Evolutionary conservation across 2,113 vertebrate species (phyloP), one percentile per base, ranked within the genome.

Genomic region (Helogale parvula): DNA sequence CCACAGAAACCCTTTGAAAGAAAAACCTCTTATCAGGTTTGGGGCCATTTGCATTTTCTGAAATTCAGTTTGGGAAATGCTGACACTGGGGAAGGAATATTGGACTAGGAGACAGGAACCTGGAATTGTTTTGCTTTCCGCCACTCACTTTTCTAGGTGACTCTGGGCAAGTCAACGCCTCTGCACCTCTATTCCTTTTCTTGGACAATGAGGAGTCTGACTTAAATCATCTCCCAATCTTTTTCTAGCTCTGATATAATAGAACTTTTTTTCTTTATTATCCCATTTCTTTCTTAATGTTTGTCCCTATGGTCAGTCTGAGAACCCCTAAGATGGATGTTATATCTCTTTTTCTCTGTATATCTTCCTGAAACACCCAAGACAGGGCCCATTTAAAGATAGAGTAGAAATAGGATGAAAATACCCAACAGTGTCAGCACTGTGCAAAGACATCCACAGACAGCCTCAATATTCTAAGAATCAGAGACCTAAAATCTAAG

Each of bases 401-500:
- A 65, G 35, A 88, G 45, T 63, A n/a, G 33, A 10, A 21, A 54
- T 45, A 84, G 69, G 92, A 92, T 81, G 69, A 76, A 38, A 41
- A 82, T n/a, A n/a, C 21, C 35, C 60, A 50, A 13, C 35, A 69
- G 35, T 54, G 17, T 47, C 66, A 50, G 60, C 63, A 54, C 31
- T 79, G 31, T 74, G 52, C 60, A 65, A 60, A 97, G 68, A 27
- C 19, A 33, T 88, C 88, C 54, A n/a, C 15, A 35, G 68, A 27
- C 35, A 71, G 80, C 25, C 35, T 33, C 84, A 65, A 45, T 57
- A 35, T 86, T 74, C 68, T 45, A 68, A 97, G 80, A 71, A 84
- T 17, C 45, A 96, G 92, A 94, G 97, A 71, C 50, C 72, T 79
- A 71, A 80, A 76, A 81, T 77, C 65, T 82, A 85, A 92, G 63